Percentiles rank a stretch among this genome's conserved stretches.
These are phyloP conservation scores for Ageneiosus marmoratus DNA, from an alignment of 2,113 vertebrate species.

Conservation along the genomic window DNA sequence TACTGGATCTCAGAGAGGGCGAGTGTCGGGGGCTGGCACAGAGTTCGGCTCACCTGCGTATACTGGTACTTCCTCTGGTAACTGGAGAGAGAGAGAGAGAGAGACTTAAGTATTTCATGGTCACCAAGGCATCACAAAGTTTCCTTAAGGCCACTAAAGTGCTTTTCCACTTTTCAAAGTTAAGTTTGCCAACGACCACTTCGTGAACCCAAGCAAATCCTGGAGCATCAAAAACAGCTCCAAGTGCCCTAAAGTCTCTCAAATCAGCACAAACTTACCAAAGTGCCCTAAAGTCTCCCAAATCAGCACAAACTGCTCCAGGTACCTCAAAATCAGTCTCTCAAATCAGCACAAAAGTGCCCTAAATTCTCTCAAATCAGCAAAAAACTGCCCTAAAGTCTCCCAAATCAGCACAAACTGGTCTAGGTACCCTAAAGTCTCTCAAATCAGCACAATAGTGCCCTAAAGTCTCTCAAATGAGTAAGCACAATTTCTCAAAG, in stretches of 20 bases:
- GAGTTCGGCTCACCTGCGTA: conserved; percentile 86
- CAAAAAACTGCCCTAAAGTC: too few species aligned
- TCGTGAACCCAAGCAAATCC: background rate
- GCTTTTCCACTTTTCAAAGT: background rate
- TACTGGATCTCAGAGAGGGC: conserved; percentile 82
- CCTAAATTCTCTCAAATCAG: background rate
- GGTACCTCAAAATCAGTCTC: background rate
- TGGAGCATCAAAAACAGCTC: background rate
- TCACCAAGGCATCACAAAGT: background rate
- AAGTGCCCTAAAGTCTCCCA: background rate
- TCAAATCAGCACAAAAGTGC: too few species aligned
- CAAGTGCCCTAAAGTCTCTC: background rate
- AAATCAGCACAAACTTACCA: too few species aligned
- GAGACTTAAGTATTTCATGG: background rate
- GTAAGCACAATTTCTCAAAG: too few species aligned
- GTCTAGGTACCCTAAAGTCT: too few species aligned
- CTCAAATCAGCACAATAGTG: too few species aligned
- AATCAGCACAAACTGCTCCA: background rate
- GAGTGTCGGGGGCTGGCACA: conserved; percentile 89
- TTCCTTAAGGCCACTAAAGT: background rate
- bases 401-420: too few species aligned
- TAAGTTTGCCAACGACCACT: background rate
- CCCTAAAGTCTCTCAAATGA: too few species aligned
- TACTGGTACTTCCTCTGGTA: conserved; percentile 95
- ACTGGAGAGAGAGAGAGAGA: conserved; percentile 59